These are phyloP conservation scores for Tadarida brasiliensis DNA, from an alignment of 2,797 vertebrate genomes.

Conservation along the genomic window DNA sequence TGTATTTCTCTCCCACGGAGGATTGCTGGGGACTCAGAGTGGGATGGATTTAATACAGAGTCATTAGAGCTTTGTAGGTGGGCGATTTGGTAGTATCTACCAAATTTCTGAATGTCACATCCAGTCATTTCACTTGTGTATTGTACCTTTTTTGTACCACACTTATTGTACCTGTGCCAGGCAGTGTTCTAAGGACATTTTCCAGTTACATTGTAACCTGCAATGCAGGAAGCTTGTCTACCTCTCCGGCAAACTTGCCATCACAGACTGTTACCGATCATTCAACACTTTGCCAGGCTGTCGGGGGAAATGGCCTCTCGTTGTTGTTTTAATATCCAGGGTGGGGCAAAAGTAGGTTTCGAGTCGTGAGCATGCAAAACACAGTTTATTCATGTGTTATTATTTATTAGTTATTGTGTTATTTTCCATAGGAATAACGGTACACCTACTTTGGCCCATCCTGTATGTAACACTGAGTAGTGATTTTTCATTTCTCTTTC, in stretches of 20 bases:
- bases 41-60: background rate
- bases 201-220: background rate
- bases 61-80: background rate
- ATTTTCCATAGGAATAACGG: too few relatives aligned
- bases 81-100: background rate
- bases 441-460: too few relatives aligned
- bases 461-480: too few relatives aligned
- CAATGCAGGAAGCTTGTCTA: background rate
- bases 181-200: background rate
- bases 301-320: background rate
- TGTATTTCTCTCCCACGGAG: background rate
- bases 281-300: background rate
- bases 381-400: too few relatives aligned
- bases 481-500: background rate
- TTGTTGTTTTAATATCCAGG: background rate
- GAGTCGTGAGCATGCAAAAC: too few relatives aligned
- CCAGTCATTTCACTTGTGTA: background rate
- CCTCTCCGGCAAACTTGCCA: background rate
- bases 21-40: background rate
- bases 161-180: background rate
- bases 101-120: background rate
- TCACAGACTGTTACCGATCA: background rate
- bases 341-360: too few relatives aligned
- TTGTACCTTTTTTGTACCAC: background rate
- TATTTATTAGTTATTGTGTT: too few relatives aligned